Evolutionary conservation across 2,797 vertebrate species (phyloP).

Genomic region (Pyrocephalus nanus): DNA sequence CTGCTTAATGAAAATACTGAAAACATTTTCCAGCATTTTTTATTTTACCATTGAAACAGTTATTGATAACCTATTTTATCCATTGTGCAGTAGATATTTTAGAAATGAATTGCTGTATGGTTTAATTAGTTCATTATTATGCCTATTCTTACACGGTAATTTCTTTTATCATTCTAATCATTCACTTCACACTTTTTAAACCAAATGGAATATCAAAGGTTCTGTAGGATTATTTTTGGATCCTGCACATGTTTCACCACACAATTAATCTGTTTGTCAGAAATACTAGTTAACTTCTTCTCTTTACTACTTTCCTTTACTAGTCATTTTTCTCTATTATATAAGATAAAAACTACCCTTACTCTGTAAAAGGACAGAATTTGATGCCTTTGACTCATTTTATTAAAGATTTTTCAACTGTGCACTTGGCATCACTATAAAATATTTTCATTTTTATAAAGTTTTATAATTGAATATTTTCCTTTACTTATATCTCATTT

Average conservation of each 20-base stretch:
- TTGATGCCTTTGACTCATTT: not conserved
- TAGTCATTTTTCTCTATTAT: not conserved
- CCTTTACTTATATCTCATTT: slow-evolving; percentile 21
- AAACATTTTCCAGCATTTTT: slow-evolving; percentile 44
- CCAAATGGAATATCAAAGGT: slow-evolving; percentile 63
- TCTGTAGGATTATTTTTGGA: slow-evolving; percentile 62
- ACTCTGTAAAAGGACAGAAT: not conserved
- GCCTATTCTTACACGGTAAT: slow-evolving; percentile 67
- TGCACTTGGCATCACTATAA: not conserved
- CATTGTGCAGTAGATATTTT: slow-evolving; percentile 70
- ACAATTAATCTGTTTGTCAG: slow-evolving; percentile 73
- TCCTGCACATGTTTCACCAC: slow-evolving; percentile 56
- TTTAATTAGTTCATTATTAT: slow-evolving; percentile 72
- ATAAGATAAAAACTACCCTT: not conserved
- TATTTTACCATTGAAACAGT: slow-evolving; percentile 52
- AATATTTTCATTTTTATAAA: slow-evolving; percentile 47
- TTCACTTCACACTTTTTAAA: slow-evolving; percentile 58
- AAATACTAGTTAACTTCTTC: slow-evolving; percentile 59
- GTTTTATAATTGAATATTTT: slow-evolving; percentile 45
- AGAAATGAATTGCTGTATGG: slow-evolving; percentile 67
- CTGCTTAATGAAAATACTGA: slow-evolving; percentile 42
- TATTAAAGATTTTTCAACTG: not conserved
- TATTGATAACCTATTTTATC: slow-evolving; percentile 70
- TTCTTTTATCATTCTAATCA: slow-evolving; percentile 73
- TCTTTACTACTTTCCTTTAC: slow-evolving; percentile 40